These are phyloP conservation scores for Ditylenchus weischeri DNA, from an alignment of 2,888 invertebrate species.

Conservation along the genomic window DNA sequence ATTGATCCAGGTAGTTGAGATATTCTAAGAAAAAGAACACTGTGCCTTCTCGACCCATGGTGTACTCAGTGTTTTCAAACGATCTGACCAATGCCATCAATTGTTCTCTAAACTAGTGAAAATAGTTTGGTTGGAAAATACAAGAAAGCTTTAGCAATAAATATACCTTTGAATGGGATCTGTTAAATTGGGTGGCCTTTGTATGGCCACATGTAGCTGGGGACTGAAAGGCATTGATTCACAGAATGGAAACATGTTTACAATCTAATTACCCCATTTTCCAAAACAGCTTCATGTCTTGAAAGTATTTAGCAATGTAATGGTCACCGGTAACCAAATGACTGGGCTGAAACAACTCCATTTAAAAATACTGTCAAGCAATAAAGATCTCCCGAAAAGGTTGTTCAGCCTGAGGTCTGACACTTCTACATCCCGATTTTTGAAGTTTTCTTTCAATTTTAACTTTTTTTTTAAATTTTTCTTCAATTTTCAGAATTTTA, in stretches of 20 bases:
- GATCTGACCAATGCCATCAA: constrained; percentile 41
- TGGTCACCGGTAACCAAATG: constrained; percentile 56
- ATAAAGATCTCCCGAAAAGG: no score
- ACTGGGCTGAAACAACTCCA: constrained; percentile 40
- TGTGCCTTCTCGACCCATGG: constrained; percentile 55
- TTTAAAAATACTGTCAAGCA: no score
- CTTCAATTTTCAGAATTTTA: no score
- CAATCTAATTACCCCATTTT: constrained; percentile 28
- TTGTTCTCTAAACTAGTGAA: constrained; percentile 35
- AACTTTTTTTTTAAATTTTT: no score
- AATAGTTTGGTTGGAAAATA: constrained; percentile 6
- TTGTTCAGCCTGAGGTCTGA: no score
- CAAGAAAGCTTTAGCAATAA: not conserved
- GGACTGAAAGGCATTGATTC: constrained; percentile 26
- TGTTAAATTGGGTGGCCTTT: constrained; percentile 51
- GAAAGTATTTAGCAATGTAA: constrained; percentile 55
- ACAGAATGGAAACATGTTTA: no score
- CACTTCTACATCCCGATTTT: no score
- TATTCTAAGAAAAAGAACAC: constrained; percentile 57
- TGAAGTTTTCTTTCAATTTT: no score
- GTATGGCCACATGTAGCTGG: constrained; percentile 49
- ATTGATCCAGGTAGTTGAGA: constrained; percentile 50
- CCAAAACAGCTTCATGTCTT: constrained; percentile 54
- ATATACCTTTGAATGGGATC: constrained; percentile 36
- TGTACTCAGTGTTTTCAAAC: constrained; percentile 55